Evolutionary conservation across 2,113 vertebrate species (phyloP).

Genomic region (Ceratotherium simum): DNA sequence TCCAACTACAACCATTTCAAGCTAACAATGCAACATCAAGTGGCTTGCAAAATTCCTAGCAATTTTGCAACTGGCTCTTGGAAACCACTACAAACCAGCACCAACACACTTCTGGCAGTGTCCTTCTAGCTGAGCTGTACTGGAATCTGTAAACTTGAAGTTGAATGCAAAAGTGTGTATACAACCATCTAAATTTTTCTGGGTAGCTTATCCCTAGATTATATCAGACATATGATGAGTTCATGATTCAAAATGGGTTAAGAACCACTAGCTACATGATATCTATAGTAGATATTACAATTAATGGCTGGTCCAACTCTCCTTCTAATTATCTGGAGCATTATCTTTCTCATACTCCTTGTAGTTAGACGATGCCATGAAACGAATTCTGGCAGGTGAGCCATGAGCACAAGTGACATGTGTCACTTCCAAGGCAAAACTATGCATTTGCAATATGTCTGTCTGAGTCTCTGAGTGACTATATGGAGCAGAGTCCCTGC

Average conservation of each 20-base stretch:
- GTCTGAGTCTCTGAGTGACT: not conserved
- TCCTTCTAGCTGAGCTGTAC: not conserved
- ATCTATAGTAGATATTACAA: not conserved
- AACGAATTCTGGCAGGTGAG: not conserved
- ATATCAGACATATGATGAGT: not conserved
- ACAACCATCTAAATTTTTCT: not conserved
- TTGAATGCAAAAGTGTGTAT: not conserved
- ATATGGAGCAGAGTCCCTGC: not conserved
- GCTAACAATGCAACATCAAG: not conserved
- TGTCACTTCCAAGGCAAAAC: not conserved
- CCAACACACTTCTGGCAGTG: not conserved
- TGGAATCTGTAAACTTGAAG: not conserved
- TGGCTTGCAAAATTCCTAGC: not conserved
- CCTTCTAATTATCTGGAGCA: not conserved
- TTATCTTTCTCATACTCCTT: not conserved
- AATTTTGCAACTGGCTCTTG: not conserved
- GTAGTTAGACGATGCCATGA: not conserved
- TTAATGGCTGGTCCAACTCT: not conserved
- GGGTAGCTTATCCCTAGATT: not conserved
- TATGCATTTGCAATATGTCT: not conserved
- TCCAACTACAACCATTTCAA: not conserved
- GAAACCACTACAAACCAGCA: not conserved
- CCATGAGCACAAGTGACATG: not conserved
- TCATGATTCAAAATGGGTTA: not conserved
- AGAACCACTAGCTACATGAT: not conserved